Evolutionary conservation across 30 jellyfish, hydroid and myxozoan species (phyloP).

Genomic region (Mastigias papua): DNA sequence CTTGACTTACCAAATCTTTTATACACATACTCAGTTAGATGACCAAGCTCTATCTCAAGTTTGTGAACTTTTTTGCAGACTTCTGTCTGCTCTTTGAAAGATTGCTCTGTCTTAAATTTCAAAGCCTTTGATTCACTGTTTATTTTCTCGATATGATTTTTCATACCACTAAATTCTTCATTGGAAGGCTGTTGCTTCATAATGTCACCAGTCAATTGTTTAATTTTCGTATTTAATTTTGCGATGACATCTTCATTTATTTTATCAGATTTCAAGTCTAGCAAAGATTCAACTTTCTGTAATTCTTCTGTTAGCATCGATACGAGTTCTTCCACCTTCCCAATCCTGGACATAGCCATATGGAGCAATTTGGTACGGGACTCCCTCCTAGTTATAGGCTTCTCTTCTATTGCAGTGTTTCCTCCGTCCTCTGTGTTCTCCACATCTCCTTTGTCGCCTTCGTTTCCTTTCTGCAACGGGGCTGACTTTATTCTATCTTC

Average conservation of each 20-base stretch:
- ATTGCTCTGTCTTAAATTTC: slow-evolving; percentile 9
- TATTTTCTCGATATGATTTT: slow-evolving; percentile 1
- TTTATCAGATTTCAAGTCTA: slow-evolving; percentile 15
- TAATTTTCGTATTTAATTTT: slow-evolving; percentile 1
- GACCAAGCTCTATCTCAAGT: slow-evolving; percentile 15
- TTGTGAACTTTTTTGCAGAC: not conserved
- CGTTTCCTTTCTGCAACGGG: too few relatives aligned
- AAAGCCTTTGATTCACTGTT: slow-evolving; percentile 10
- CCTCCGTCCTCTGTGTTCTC: too few relatives aligned
- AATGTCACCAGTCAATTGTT: slow-evolving; percentile 20
- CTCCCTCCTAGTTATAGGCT: slow-evolving; percentile 44
- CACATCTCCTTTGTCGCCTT: too few relatives aligned
- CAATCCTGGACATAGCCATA: slow-evolving; percentile 28
- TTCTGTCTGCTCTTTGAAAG: slow-evolving; percentile 33
- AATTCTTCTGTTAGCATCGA: slow-evolving; percentile 37
- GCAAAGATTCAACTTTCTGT: not conserved
- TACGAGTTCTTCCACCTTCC: slow-evolving; percentile 35
- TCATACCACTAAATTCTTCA: slow-evolving; percentile 11
- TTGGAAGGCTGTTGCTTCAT: slow-evolving; percentile 6
- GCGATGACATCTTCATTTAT: slow-evolving; percentile 14
- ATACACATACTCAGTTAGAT: too few relatives aligned
- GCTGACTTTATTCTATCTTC: slow-evolving; percentile 50
- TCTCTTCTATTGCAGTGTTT: slow-evolving; percentile 29
- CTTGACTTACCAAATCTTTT: slow-evolving; percentile 34
- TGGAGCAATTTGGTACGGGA: slow-evolving; percentile 57